Evolutionary conservation across 2,113 vertebrate species (phyloP), one percentile per base, ranked within the genome.

Genomic region (Microtus oregoni): DNA sequence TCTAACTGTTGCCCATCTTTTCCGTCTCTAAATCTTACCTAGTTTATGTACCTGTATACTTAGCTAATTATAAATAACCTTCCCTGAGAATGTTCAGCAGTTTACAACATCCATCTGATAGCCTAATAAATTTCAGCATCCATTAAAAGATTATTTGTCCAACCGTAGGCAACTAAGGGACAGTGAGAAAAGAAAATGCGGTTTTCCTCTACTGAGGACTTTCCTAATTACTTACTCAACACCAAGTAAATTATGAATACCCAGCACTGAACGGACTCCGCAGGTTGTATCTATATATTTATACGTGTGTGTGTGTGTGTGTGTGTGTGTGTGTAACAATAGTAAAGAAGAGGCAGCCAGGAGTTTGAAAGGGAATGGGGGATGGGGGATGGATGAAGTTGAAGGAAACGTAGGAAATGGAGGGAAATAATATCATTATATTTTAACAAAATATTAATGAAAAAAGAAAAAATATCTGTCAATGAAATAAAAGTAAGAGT

Each of bases 401-500:
- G 35, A 52, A 24, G 35, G 11, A n/a, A 81, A 81, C 5, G 35
- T 58, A 81, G 1, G 11, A 20, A 58, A 13, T 22, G 10, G 35
- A 58, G 50, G 50, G 5, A 81, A 81, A 81, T 81, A 81, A 58
- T 81, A 32, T 32, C 50, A 58, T 52, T 52, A 35, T 81, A 38
- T 81, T 81, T 58, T 83, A 83, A 61, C 41, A 15, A 83, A 83
- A 38, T 28, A 14, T 63, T 41, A 28, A 61, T 28, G 7, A 83
- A 55, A 58, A n/a, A 58, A 15, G 22, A 75, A 2, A 52, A 58
- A 55, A 35, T 26, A 17, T 86, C 91, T 68, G 12, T 73, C 63
- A 52, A 50, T 89, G 50, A 92, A 95, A 94, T 86, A 82, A 89
- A 83, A 94, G 35, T 61, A 92, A 90, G 44, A 86, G 10, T 61